phyloP scores from a whole-genome alignment of 2,797 vertebrate species.

The Cyprinella venusta region DNA sequence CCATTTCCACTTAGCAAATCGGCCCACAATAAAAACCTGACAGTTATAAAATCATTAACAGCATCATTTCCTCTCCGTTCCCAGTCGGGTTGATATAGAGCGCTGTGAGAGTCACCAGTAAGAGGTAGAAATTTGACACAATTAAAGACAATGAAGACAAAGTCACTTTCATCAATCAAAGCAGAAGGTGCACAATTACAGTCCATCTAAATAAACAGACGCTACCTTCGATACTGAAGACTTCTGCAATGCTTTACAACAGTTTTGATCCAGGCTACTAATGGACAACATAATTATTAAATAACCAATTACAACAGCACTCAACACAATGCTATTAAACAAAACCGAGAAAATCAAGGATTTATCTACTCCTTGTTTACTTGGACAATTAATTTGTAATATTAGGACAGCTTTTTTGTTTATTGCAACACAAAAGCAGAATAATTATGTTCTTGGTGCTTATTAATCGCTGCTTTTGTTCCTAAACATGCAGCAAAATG shows the following conservation, averaged over 20 bases:
- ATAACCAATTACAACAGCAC: background rate
- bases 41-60: constrained; percentile 43
- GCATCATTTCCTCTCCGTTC: background rate
- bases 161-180: background rate
- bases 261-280: background rate
- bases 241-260: background rate
- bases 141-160: constrained; percentile 4
- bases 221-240: background rate
- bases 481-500: constrained; percentile 4
- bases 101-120: background rate
- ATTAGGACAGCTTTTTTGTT: background rate
- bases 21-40: constrained; percentile 22
- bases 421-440: constrained; percentile 30
- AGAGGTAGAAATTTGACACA: background rate
- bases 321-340: constrained; percentile 19
- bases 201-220: background rate
- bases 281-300: background rate
- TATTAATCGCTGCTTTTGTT: constrained; percentile 36
- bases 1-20: constrained; percentile 37
- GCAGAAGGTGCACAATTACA: background rate
- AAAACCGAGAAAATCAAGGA: background rate
- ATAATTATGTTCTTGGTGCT: background rate
- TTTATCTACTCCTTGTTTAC: constrained; percentile 15
- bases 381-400: constrained; percentile 28
- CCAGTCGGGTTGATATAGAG: background rate